Evolutionary conservation across 2,797 vertebrate species (phyloP).

Genomic region (Typhlichthys subterraneus): DNA sequence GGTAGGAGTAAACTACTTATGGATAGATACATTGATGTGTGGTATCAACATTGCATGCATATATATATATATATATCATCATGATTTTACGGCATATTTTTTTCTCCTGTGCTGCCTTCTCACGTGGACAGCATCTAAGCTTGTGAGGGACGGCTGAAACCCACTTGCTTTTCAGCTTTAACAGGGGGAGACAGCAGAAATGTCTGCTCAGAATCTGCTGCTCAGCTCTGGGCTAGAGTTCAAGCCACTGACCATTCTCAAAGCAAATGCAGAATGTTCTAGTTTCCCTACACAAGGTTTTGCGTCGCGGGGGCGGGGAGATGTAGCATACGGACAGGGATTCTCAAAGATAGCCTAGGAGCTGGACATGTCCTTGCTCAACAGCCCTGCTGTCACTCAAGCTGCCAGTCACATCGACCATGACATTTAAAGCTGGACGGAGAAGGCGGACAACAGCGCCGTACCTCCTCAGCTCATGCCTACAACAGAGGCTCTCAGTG

Average conservation of each 20-base stretch:
- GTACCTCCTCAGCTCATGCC: slow-evolving; percentile 67
- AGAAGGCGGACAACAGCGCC: slow-evolving; percentile 67
- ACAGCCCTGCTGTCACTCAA: slow-evolving; percentile 72
- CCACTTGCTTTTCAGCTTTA: neutral
- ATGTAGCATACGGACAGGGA: slow-evolving; percentile 49
- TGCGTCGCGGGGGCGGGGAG: slow-evolving; percentile 12
- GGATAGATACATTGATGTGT: too few species aligned
- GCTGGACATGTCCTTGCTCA: slow-evolving; percentile 68
- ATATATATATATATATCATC: too few species aligned
- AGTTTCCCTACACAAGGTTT: neutral
- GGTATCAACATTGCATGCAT: neutral
- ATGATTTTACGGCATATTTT: too few species aligned
- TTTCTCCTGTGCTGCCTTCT: neutral
- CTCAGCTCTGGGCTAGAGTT: neutral
- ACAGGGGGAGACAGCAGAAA: slow-evolving; percentile 2
- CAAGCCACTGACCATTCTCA: slow-evolving; percentile 5
- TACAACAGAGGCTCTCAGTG: slow-evolving; percentile 62
- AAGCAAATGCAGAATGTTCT: slow-evolving; percentile 15
- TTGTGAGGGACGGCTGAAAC: neutral
- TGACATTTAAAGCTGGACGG: slow-evolving; percentile 79
- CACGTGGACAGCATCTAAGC: neutral
- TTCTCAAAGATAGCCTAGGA: slow-evolving; percentile 63
- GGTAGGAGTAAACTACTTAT: too few species aligned
- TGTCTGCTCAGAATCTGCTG: slow-evolving; percentile 13
- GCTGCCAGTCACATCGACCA: slow-evolving; percentile 59